Base-by-base conservation (phyloP, 2,113 vertebrate species). In the Nematolebias whitei region DNA sequence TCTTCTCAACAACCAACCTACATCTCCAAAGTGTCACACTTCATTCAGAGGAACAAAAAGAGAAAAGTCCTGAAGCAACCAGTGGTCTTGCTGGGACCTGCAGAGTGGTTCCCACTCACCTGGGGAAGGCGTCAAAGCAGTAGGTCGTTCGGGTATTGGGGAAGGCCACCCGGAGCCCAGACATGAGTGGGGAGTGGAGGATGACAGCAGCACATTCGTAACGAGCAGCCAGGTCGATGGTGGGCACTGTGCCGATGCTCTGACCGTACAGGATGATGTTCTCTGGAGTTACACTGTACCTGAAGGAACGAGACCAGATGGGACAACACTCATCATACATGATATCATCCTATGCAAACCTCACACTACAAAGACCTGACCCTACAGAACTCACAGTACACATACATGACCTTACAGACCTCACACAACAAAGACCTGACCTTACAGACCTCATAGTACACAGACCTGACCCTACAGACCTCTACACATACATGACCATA, bases 121-220 rank as follows among this genome's bases (percentile, higher is more conserved):
- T 98, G 80, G 96, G 96, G 83, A 98, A 98, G 22, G 96, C 96
- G 23, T 98, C 97, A 0, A 98, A 98, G 91, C 96, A 98, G 74
- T 98, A 98, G 13, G 97, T 98, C 90, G 97, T 98, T 93, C 95
- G 98, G 61, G 96, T 98, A 61, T 98, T 96, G 0, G 97, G 97
- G 84, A 98, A 98, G 74, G 96, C 96, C 5, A 98, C 96, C 44
- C 96, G 90, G 96, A 98, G 98, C 87, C 96, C 96, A 0, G 96
- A 98, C 24, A 96, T 98, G 54, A 98, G 92, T 0, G 96, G 96
- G 0, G 96, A 98, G 78, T 98, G 96, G 41, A 98, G 93, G 49
- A 98, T 93, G 1, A 98, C 96, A 0, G 96, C 96, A 0, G 96
- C 96, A 0, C 96, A 98, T 87, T 98, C 96, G 0, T 98, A 98